Conservation (phyloP, 2,888 invertebrate genomes). For the Dioctria linearis region DNA sequence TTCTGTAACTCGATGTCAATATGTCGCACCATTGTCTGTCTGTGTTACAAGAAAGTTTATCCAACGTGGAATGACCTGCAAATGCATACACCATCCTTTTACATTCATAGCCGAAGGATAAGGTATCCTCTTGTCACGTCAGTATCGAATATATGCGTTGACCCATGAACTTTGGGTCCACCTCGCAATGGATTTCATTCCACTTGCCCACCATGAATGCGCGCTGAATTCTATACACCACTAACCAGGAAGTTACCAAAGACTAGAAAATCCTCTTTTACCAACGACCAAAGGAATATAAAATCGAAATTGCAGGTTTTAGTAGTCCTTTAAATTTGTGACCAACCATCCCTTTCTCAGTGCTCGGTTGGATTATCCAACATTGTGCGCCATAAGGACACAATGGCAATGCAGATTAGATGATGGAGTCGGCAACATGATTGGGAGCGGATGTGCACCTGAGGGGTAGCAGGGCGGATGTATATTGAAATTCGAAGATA, state of each 20-base stretch:
- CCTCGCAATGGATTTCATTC: neutral
- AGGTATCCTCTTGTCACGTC: constrained; percentile 17
- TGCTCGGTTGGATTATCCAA: constrained; percentile 37
- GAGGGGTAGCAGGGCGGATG: neutral
- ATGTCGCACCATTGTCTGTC: neutral
- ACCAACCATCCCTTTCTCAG: constrained; percentile 21
- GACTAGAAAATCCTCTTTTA: constrained; percentile 10
- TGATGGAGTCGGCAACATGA: constrained; percentile 2
- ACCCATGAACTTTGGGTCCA: constrained; percentile 12
- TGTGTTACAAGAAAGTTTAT: neutral
- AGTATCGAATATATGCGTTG: constrained; percentile 14
- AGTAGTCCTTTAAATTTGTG: constrained; percentile 37
- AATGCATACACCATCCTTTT: neutral
- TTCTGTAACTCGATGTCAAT: neutral
- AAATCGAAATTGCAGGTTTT: constrained; percentile 33
- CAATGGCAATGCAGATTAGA: constrained; percentile 24
- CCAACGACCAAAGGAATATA: constrained; percentile 20
- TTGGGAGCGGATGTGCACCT: neutral
- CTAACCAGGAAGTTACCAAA: constrained; percentile 3
- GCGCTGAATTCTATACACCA: neutral
- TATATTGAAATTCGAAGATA: constrained; percentile 30
- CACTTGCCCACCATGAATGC: neutral
- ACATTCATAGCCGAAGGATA: neutral
- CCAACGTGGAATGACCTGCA: neutral
- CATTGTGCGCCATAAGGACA: constrained; percentile 29